Evolutionary conservation across 2,113 vertebrate species (phyloP).

Genomic region (Daphoenositta chrysoptera): DNA sequence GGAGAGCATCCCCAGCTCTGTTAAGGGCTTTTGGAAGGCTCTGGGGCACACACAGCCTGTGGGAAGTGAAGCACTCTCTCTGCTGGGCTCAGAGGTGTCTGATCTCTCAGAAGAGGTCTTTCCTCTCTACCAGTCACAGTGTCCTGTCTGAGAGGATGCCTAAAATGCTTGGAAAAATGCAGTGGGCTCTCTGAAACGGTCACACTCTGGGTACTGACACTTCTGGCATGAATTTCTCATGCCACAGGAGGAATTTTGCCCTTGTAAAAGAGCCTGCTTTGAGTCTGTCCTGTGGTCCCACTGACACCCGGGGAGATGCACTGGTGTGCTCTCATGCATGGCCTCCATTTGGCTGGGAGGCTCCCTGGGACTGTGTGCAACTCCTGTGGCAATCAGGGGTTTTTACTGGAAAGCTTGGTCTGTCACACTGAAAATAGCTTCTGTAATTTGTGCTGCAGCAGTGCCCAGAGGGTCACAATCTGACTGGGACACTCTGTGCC

Average conservation of each 20-base stretch:
- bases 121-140: neutral
- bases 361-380: neutral
- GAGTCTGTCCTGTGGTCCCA: neutral
- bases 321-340: neutral
- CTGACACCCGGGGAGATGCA: neutral
- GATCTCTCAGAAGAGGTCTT: neutral
- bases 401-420: neutral
- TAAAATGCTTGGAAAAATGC: neutral
- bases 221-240: neutral
- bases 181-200: neutral
- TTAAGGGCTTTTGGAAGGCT: neutral
- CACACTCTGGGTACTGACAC: neutral
- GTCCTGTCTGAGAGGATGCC: neutral
- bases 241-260: neutral
- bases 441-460: neutral
- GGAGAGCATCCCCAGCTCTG: accelerated
- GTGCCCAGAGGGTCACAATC: neutral
- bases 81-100: neutral
- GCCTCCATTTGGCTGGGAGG: neutral
- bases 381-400: neutral
- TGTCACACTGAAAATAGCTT: neutral
- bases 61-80: neutral
- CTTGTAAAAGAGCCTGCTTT: accelerated
- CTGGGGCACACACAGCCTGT: neutral
- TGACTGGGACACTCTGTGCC: neutral